Conservation (phyloP, 2,113 vertebrate genomes). For the Varanus komodoensis region DNA sequence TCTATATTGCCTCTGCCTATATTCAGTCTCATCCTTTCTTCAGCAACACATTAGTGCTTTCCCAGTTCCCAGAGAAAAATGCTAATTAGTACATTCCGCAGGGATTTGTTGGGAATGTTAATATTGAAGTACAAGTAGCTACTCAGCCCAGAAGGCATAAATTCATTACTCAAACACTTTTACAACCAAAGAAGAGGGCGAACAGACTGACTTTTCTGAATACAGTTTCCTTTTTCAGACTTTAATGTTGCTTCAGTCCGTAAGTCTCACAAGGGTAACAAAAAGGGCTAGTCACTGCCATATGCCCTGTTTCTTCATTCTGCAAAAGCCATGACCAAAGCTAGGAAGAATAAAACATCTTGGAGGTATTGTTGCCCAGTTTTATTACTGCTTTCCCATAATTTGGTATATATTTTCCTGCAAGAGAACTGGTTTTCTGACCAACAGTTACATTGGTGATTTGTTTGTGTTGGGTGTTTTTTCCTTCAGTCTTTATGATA, state of each 20-base stretch:
- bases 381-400: conserved; percentile 11
- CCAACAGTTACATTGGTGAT: background rate
- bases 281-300: background rate
- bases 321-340: conserved; percentile 24
- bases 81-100: conserved; percentile 7
- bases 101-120: conserved; percentile 34
- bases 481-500: conserved; percentile 11
- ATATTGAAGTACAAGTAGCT: conserved; percentile 49
- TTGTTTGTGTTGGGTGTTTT: conserved; percentile 20
- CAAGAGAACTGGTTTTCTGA: conserved; percentile 7
- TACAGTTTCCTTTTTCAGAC: conserved; percentile 39
- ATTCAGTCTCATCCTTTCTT: conserved; percentile 2
- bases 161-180: conserved; percentile 44
- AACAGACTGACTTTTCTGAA: conserved; percentile 26
- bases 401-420: background rate
- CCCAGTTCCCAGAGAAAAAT: conserved; percentile 17
- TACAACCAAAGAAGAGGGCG: conserved; percentile 33
- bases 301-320: conserved; percentile 26
- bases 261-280: conserved; percentile 44
- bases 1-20: background rate
- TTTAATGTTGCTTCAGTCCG: conserved; percentile 40
- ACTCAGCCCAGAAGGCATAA: conserved; percentile 44
- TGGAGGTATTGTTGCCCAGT: conserved; percentile 31
- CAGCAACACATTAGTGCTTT: background rate
- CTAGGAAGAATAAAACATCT: conserved; percentile 23